Evolutionary conservation across 2,888 invertebrate genomes (phyloP), one percentile per base, ranked within the genome.

Genomic region (Eupeodes luniger): DNA sequence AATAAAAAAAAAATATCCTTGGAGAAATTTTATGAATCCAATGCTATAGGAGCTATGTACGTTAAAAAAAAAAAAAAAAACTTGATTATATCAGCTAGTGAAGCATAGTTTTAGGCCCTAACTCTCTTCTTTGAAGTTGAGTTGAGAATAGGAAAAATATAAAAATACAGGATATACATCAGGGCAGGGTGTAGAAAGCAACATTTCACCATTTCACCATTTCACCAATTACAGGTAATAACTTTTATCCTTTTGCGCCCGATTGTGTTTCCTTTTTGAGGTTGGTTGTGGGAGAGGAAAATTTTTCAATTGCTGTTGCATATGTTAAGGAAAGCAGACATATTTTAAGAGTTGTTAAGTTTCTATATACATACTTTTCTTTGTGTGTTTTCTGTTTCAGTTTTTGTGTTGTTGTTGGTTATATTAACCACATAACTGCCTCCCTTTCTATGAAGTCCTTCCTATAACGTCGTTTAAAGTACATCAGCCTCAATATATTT

Each of bases 201-300:
- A 88, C 88, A 88, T 88, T 85, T 85, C 84, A 78, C 85, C 88
- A 88, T 88, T 85, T 85, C 84, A 78, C 85, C 88, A 88, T 88
- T 85, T 85, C 69, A 84, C 78, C 88, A 88, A 88, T 88, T 88
- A 88, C 84, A 81, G 77, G 85, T 75, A 81, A 88, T 88, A 77
- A 88, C 81, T 85, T 74, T n/a, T 40, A 75, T 72, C 74, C 67
- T 40, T 78, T 55, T 47, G 40, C 5, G 40, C 27, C 78, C 51
- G 78, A 82, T 70, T 83, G 72, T 79, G 70, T 82, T 86, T 78
- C 84, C 76, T 67, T 55, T 40, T 80, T 14, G 34, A 19, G n/a
- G 55, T 55, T 10, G 57, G 12, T 1, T 47, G 4, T 4, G 12
- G 19, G 34, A 76, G 69, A 53, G 55, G 85, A 59, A 57, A 47